Conservation (phyloP, 2,797 vertebrate genomes). For the Sebastolobus alascanus region DNA sequence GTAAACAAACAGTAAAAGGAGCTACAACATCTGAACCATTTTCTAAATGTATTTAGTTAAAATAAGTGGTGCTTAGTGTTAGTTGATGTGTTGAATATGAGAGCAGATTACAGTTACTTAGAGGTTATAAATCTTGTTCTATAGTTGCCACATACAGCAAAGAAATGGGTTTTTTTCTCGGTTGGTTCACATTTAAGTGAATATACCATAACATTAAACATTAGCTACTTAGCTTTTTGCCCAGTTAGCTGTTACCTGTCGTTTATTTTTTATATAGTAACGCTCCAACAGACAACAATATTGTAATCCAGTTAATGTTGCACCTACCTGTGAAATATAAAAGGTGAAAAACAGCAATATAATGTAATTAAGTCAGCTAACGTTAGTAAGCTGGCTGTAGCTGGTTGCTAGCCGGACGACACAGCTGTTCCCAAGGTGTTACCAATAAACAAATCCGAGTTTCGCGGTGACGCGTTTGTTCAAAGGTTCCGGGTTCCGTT, state of each 20-base stretch:
- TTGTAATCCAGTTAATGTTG: background rate
- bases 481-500: constrained; percentile 46
- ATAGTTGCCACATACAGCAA: background rate
- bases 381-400: background rate
- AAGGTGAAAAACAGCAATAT: background rate
- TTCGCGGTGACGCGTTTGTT: background rate
- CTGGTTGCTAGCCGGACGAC: background rate
- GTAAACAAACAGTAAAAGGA: too few species aligned
- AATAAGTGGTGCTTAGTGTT: too few species aligned
- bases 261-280: background rate
- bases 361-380: too few species aligned
- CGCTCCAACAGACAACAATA: accelerated
- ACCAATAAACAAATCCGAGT: constrained; percentile 62
- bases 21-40: too few species aligned
- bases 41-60: too few species aligned
- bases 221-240: too few species aligned
- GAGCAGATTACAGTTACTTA: too few species aligned
- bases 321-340: constrained; percentile 11
- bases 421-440: constrained; percentile 45
- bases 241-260: background rate
- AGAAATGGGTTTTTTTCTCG: too few species aligned
- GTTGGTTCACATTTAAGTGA: too few species aligned
- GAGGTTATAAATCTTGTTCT: background rate
- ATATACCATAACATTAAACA: too few species aligned
- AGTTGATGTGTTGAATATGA: too few species aligned